Conservation (phyloP, 2,113 vertebrate genomes). For the Hiodon alosoides region DNA sequence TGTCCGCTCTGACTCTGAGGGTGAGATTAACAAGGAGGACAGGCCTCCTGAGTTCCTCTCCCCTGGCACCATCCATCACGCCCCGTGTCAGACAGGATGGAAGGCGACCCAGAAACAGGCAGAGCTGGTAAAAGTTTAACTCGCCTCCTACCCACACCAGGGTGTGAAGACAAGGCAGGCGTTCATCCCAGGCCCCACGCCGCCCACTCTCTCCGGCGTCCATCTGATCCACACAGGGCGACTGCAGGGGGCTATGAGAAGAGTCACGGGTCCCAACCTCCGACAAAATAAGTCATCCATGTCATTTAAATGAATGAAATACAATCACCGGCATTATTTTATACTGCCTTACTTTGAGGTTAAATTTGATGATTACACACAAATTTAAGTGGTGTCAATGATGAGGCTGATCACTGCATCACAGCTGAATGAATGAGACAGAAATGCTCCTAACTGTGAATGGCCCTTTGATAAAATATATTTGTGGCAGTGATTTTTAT, state of each 20-base stretch:
- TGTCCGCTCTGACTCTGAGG: slow-evolving; percentile 55
- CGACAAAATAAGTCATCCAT: too few relatives aligned
- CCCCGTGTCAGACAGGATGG: slow-evolving; percentile 62
- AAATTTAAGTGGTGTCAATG: too few relatives aligned
- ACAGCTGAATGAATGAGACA: too few relatives aligned
- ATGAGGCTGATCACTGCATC: too few relatives aligned
- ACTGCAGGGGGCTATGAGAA: slow-evolving; percentile 9
- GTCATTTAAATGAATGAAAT: too few relatives aligned
- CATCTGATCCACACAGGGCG: slow-evolving; percentile 60
- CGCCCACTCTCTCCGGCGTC: slow-evolving; percentile 51
- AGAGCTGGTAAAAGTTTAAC: slow-evolving; percentile 95
- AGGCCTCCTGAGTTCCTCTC: slow-evolving; percentile 47
- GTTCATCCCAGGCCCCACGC: slow-evolving; percentile 58
- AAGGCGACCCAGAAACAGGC: slow-evolving; percentile 50
- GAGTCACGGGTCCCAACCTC: background rate
- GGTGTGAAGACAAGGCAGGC: slow-evolving; percentile 37
- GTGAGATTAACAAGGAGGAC: slow-evolving; percentile 63
- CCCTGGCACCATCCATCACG: slow-evolving; percentile 64
- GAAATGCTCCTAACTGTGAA: too few relatives aligned
- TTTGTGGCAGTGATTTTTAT: too few relatives aligned
- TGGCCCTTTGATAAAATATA: too few relatives aligned
- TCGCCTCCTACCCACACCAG: slow-evolving; percentile 66
- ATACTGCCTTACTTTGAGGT: too few relatives aligned
- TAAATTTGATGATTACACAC: too few relatives aligned
- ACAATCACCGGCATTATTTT: too few relatives aligned